These are phyloP conservation scores for Capitulum mitella DNA, from an alignment of 2,888 invertebrate genomes.

Conservation along the genomic window DNA sequence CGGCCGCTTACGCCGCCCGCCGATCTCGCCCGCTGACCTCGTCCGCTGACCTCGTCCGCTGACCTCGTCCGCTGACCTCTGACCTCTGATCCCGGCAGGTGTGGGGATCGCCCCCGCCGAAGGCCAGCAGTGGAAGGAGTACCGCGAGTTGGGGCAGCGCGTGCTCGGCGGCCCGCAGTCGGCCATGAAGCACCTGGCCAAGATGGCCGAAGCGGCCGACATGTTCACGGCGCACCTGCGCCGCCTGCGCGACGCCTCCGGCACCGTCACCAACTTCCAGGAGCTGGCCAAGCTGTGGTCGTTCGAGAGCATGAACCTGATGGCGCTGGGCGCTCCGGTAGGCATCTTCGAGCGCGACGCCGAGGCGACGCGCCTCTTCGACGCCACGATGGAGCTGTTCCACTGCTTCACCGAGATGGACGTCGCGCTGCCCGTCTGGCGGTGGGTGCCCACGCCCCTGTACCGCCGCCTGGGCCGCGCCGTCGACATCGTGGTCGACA, in stretches of 20 bases:
- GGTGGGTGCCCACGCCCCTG: not conserved
- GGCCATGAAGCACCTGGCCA: not conserved
- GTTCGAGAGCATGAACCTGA: conserved; percentile 17
- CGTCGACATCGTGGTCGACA: not conserved
- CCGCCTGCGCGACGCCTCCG: not conserved
- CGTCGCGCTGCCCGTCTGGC: not conserved
- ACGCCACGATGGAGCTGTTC: not conserved
- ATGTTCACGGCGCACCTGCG: not conserved
- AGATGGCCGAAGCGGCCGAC: not conserved
- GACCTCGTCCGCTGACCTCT: too few relatives aligned
- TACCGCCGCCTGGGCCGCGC: not conserved
- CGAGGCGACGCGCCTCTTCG: not conserved
- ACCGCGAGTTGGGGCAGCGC: not conserved
- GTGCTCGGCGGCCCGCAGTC: conserved; percentile 9
- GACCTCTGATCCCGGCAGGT: too few relatives aligned
- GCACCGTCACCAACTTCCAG: not conserved
- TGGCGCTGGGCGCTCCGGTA: not conserved
- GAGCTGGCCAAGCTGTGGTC: conserved; percentile 4
- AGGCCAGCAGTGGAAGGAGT: not conserved
- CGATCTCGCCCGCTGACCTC: too few relatives aligned
- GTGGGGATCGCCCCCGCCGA: not conserved
- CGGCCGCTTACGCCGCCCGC: too few relatives aligned
- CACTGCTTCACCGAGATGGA: not conserved
- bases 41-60: too few relatives aligned
- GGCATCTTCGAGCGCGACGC: not conserved